These are phyloP conservation scores for Battus philenor DNA, from an alignment of 1,140 invertebrate genomes.

Conservation along the genomic window DNA sequence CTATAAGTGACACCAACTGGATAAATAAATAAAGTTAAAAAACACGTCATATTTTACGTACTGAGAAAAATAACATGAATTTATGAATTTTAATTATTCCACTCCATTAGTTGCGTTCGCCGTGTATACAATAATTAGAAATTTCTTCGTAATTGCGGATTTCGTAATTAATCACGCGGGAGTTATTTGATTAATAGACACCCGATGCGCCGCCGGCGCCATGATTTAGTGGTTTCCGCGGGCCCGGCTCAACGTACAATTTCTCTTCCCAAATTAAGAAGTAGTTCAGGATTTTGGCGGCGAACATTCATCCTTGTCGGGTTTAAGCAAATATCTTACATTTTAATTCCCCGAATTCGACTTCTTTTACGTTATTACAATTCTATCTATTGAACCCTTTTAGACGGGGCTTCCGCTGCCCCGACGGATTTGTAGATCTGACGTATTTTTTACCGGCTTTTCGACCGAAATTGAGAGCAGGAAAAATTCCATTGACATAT, in stretches of 20 bases:
- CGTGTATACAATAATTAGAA: conserved; percentile 17
- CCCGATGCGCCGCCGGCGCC: conserved; percentile 31
- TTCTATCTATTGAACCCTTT: not conserved
- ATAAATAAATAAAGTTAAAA: no score
- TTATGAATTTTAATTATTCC: conserved; percentile 4
- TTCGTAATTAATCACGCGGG: conserved; percentile 68
- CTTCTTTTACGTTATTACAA: not conserved
- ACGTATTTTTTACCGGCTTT: no score
- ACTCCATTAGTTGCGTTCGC: not conserved
- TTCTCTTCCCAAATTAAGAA: conserved; percentile 10
- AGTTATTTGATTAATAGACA: conserved; percentile 69
- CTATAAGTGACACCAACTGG: no score
- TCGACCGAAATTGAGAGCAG: not conserved
- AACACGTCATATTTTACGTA: no score
- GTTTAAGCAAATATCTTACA: not conserved
- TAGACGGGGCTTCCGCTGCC: no score
- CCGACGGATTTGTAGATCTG: no score
- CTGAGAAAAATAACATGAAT: not conserved
- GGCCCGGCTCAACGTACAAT: conserved; percentile 29
- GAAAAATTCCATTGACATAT: conserved; percentile 43
- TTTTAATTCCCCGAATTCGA: not conserved
- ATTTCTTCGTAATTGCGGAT: conserved; percentile 60
- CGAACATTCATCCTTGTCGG: conserved; percentile 8
- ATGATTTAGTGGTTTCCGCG: conserved; percentile 59
- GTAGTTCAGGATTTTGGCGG: conserved; percentile 8